phyloP scores from a whole-genome alignment of 1,140 invertebrate species.

The Eupeodes corollae region DNA sequence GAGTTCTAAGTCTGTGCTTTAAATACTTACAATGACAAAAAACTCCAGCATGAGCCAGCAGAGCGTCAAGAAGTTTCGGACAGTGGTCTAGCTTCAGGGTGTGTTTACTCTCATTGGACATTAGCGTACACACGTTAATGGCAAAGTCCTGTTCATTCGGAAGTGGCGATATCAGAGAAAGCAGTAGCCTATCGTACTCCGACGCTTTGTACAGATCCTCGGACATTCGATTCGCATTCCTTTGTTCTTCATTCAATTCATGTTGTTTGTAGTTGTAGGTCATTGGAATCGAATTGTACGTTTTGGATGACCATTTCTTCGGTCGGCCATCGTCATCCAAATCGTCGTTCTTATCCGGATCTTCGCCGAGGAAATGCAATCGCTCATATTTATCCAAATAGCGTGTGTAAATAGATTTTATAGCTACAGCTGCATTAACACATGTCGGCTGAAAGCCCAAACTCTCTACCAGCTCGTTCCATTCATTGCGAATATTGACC shows the following conservation, averaged over 20 bases:
- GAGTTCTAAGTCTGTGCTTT: neutral
- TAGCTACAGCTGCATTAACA: slow-evolving; percentile 73
- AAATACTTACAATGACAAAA: slow-evolving; percentile 65
- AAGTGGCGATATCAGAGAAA: slow-evolving; percentile 84
- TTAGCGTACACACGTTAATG: slow-evolving; percentile 88
- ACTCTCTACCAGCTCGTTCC: slow-evolving; percentile 67
- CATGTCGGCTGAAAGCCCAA: slow-evolving; percentile 67
- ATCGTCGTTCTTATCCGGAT: slow-evolving; percentile 62
- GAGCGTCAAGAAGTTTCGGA: slow-evolving; percentile 72
- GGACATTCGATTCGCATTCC: slow-evolving; percentile 31
- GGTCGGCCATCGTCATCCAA: slow-evolving; percentile 60
- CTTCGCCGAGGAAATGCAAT: slow-evolving; percentile 53
- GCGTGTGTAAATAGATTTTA: slow-evolving; percentile 82
- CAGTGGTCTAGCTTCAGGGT: slow-evolving; percentile 71
- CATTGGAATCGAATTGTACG: slow-evolving; percentile 61
- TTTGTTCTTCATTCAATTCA: slow-evolving; percentile 53
- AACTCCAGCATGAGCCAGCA: slow-evolving; percentile 87
- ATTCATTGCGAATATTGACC: slow-evolving; percentile 68
- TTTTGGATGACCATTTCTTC: slow-evolving; percentile 49
- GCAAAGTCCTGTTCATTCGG: slow-evolving; percentile 99
- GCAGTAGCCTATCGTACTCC: slow-evolving; percentile 76
- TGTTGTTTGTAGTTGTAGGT: slow-evolving; percentile 76
- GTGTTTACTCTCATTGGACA: slow-evolving; percentile 88
- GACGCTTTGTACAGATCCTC: slow-evolving; percentile 58
- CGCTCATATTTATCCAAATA: slow-evolving; percentile 49